Evolutionary conservation across 2,113 vertebrate species (phyloP).

Genomic region (Mesembrinibis cayennensis): DNA sequence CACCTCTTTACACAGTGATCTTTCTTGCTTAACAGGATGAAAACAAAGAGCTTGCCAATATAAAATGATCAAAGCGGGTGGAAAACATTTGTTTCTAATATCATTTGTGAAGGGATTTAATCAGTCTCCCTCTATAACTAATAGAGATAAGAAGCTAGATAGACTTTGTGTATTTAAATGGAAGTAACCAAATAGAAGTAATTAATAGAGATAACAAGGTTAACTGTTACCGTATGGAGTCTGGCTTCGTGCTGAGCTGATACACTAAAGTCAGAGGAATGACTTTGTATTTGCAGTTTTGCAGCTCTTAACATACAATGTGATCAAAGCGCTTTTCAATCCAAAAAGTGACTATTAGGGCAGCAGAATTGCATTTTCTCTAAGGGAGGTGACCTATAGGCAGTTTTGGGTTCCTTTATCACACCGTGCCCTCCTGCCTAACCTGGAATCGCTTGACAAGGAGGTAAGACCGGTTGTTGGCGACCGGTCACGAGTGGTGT

Average conservation of each 20-base stretch:
- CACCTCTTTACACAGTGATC: background rate
- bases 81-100: slow-evolving; percentile 47
- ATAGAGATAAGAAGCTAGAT: background rate
- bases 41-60: background rate
- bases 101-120: slow-evolving; percentile 13
- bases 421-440: background rate
- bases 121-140: background rate
- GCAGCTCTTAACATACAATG: background rate
- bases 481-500: no score
- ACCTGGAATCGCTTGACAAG: background rate
- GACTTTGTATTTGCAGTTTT: background rate
- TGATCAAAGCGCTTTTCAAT: background rate
- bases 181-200: background rate
- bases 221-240: background rate
- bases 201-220: background rate
- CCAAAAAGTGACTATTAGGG: background rate
- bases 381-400: fast-evolving
- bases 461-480: no score
- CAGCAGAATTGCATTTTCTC: background rate
- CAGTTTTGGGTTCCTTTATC: background rate
- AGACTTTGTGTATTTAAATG: background rate
- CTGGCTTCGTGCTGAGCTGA: background rate
- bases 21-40: background rate
- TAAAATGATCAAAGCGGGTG: slow-evolving; percentile 13
- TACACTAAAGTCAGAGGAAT: background rate